Evolutionary conservation across 53 echinoderm and acorn worm species (phyloP), one percentile per base, ranked within the genome.

Genomic region (Echinometra lucunter): DNA sequence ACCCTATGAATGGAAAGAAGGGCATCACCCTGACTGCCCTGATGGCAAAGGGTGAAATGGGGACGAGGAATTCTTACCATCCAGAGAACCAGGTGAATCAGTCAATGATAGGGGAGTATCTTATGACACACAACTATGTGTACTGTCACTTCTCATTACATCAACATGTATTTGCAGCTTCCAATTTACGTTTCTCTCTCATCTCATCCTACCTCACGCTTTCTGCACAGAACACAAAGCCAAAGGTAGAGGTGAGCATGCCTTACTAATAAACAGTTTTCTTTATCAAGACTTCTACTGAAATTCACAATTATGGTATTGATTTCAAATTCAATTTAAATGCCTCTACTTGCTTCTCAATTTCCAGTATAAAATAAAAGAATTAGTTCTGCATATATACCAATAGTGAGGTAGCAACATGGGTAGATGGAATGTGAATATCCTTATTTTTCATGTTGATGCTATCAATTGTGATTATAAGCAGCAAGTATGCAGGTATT

Each of bases 21-120:
- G 81, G 81, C 69, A 30, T 56, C 47, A 57, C 42, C 27, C 32
- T 69, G 32, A 69, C 69, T 69, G 32, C 32, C 32, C 34, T 69
- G 32, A 7, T 34, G 32, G 57, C 8, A 27, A 40, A 38, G 7
- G 44, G 19, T 42, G 81, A 44, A 21, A 12, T 53, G 81, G 37
- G 35, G 32, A 74, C 8, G 74, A 35, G 74, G 37, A 74, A 74
- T 74, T 74, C 53, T 53, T 9, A 11, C 13, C 53, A 53, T 53
- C 9, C 9, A 53, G 74, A 35, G 37, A 0, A 47, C 25, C 88
- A 53, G 88, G 88, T 88, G 57, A 55, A 88, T 32, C 49, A 37
- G 60, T 89, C 58, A 58, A 60, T 89, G 60, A 89, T 89, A 57
- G 57, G 89, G 60, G 89, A 89, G 89, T 89, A 89, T 89, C 89